Percentiles rank a stretch among this genome's conserved stretches.
Conservation (phyloP, 2,797 vertebrate genomes). For the Austrolebias charrua region DNA sequence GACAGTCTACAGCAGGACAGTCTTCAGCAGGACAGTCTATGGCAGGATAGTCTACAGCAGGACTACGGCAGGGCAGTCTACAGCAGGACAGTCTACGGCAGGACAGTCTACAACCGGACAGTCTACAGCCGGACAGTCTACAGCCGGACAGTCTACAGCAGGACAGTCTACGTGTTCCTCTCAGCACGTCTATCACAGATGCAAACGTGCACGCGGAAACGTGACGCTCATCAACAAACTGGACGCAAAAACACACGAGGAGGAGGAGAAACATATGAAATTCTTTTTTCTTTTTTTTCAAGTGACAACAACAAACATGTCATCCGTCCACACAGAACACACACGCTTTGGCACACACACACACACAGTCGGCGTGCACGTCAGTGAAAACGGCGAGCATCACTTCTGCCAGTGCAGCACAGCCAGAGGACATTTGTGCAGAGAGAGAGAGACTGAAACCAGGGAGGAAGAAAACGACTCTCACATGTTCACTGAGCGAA, state of each 20-base stretch:
- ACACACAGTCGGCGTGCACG: slow-evolving; percentile 60
- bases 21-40: too few relatives aligned
- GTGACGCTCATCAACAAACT: slow-evolving; percentile 19
- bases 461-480: slow-evolving; percentile 36
- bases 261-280: too few relatives aligned
- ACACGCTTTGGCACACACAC: slow-evolving; percentile 35
- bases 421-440: slow-evolving; percentile 60
- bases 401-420: slow-evolving; percentile 63
- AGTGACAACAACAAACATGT: slow-evolving; percentile 34
- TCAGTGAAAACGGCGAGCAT: slow-evolving; percentile 56
- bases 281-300: too few relatives aligned
- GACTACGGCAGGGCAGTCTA: too few relatives aligned
- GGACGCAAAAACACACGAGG: slow-evolving; percentile 7
- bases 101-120: too few relatives aligned
- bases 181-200: slow-evolving; percentile 20
- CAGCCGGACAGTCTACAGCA: background rate
- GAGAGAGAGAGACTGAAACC: slow-evolving; percentile 40
- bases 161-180: slow-evolving; percentile 23
- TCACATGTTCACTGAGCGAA: slow-evolving; percentile 58
- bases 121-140: too few relatives aligned
- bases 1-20: too few relatives aligned
- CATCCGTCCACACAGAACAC: slow-evolving; percentile 35
- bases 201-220: slow-evolving; percentile 31
- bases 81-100: too few relatives aligned
- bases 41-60: too few relatives aligned